Evolutionary conservation across 2,113 vertebrate genomes (phyloP), one percentile per base, ranked within the genome.

Genomic region (Halcyon senegalensis): DNA sequence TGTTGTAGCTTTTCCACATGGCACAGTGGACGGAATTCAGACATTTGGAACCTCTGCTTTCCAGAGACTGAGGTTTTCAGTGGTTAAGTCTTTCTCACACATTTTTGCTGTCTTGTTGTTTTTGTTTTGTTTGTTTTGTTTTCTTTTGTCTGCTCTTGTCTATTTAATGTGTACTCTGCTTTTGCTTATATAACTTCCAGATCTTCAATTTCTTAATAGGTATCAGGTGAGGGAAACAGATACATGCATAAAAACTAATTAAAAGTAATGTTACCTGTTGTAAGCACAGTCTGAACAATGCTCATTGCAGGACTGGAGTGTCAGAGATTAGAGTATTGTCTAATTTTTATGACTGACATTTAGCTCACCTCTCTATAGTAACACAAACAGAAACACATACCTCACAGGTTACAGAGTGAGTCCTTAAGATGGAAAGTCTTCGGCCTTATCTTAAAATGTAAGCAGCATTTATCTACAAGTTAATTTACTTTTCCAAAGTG

Each of bases 371-470:
- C 66, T 89, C 50, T 85, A 14, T 27, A 50, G 53, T 67, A 95
- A 91, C 80, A 84, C 33, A 91, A 91, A 93, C 5, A 78, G 56
- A 90, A 93, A 81, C 41, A 79, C 19, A 39, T 15, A 60, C 25
- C 58, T 76, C 14, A 56, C 17, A 89, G 66, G 55, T 67, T 84
- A 83, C 0, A 74, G 48, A 72, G 24, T 72, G 9, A 82, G 62
- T 62, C 23, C 33, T 87, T 83, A 73, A 84, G 48, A 87, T 16
- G 28, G 19, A 37, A 91, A 87, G 43, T 46, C 58, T 94, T 31
- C 74, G 51, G 33, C 66, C 63, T 91, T 79, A 88, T 53, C 78
- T 93, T 88, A 88, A 91, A 91, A 91, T 28, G n/a, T 74, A 84
- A 90, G 70, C 53, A 69, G 53, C 46, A 79, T 83, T 93, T 89